Percentiles rank a stretch among this genome's conserved stretches.
These are phyloP conservation scores for Mythimna ferrago DNA, from an alignment of 2,888 invertebrate genomes.

Conservation along the genomic window DNA sequence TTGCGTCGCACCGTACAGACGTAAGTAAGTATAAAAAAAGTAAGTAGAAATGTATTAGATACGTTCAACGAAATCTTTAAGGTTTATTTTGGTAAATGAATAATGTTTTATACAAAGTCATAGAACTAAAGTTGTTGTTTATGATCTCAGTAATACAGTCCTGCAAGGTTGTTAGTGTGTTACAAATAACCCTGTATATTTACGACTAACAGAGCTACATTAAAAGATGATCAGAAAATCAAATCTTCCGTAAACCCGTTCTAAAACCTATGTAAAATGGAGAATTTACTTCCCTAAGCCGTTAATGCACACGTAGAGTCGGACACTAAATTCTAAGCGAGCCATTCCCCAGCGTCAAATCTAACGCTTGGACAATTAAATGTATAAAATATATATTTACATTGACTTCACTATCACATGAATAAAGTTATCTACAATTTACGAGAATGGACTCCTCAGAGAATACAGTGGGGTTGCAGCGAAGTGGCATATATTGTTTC, in stretches of 20 bases:
- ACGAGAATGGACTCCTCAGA: slow-evolving; percentile 54
- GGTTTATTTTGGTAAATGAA: no score
- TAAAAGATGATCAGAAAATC: not conserved
- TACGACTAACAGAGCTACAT: not conserved
- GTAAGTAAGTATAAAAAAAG: no score
- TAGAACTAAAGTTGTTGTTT: no score
- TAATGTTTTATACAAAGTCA: no score
- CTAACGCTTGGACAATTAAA: slow-evolving; percentile 64
- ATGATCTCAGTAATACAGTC: no score
- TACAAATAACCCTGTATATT: not conserved
- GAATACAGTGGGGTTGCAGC: slow-evolving; percentile 13
- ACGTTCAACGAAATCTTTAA: no score
- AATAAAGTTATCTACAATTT: slow-evolving; percentile 67
- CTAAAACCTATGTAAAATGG: slow-evolving; percentile 41
- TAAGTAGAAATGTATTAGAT: no score
- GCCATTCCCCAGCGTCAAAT: slow-evolving; percentile 56
- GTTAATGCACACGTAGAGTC: slow-evolving; percentile 37
- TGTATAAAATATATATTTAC: slow-evolving; percentile 68
- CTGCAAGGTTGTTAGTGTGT: no score
- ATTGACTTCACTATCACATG: slow-evolving; percentile 61
- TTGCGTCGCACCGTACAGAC: no score
- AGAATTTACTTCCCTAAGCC: slow-evolving; percentile 36
- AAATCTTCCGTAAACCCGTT: slow-evolving; percentile 4
- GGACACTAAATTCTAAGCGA: slow-evolving; percentile 52
- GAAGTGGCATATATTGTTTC: slow-evolving; percentile 24